phyloP scores from a whole-genome alignment of 2,888 invertebrate genomes.

The Eumerus sabulonum region DNA sequence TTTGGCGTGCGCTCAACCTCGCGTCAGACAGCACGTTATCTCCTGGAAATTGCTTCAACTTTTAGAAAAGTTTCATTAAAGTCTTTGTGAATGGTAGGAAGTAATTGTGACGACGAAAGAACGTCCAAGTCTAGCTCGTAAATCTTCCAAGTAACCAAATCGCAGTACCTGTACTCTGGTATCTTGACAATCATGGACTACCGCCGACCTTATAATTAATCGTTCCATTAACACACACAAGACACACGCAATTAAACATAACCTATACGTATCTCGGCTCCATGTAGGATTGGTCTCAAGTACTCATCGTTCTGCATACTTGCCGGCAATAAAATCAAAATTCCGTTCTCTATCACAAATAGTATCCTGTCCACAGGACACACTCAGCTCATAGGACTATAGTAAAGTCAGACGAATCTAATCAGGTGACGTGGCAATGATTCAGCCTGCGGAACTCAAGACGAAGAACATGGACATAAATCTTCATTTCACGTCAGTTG shows the following conservation, averaged over 20 bases:
- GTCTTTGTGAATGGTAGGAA: constrained; percentile 25
- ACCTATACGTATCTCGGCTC: constrained; percentile 24
- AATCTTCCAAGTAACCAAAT: constrained; percentile 24
- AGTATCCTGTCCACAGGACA: constrained; percentile 35
- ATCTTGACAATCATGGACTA: constrained; percentile 15
- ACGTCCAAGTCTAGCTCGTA: constrained; percentile 7
- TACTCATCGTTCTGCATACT: constrained; percentile 53
- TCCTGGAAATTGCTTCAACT: constrained; percentile 44
- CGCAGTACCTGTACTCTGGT: constrained; percentile 3
- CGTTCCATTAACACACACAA: constrained; percentile 66
- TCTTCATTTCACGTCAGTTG: constrained; percentile 64
- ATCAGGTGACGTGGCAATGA: constrained; percentile 63
- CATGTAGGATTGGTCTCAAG: constrained; percentile 54
- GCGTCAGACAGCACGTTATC: constrained; percentile 6
- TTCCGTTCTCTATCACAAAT: constrained; percentile 37
- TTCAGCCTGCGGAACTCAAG: constrained; percentile 40
- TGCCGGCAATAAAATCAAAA: constrained; percentile 64
- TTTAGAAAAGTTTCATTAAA: constrained; percentile 33
- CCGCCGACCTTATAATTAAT: constrained; percentile 63
- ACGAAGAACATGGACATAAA: constrained; percentile 56
- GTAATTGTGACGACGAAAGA: too few species aligned
- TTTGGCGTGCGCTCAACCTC: constrained; percentile 38
- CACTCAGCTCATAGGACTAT: constrained; percentile 40
- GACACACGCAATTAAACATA: constrained; percentile 55
- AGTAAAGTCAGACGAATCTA: constrained; percentile 33